These are phyloP conservation scores for Tetropium fuscum DNA, from an alignment of 2,888 invertebrate genomes.

Conservation along the genomic window DNA sequence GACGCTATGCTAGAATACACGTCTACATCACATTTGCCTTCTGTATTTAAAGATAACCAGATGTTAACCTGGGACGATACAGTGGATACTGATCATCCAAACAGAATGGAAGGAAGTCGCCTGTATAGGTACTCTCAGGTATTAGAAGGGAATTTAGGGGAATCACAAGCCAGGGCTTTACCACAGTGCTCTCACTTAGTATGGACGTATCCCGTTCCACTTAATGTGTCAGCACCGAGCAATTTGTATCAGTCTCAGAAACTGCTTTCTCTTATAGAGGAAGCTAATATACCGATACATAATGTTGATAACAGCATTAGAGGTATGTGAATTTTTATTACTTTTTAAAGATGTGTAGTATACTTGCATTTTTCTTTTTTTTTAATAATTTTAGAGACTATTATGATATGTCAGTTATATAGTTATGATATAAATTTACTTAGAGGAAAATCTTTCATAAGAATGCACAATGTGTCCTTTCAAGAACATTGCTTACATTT, in stretches of 20 bases:
- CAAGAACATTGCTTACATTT: conserved; percentile 42
- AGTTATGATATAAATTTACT: too few relatives aligned
- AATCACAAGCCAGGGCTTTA: conserved; percentile 72
- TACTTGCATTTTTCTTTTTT: too few relatives aligned
- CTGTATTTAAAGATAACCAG: conserved; percentile 76
- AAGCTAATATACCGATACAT: conserved; percentile 56
- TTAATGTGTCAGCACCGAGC: conserved; percentile 81
- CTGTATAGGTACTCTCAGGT: conserved; percentile 86
- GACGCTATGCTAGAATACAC: conserved; percentile 92
- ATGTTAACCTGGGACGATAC: conserved; percentile 53
- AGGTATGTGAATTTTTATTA: conserved; percentile 51
- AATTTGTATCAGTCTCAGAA: conserved; percentile 84
- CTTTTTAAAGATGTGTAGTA: not conserved
- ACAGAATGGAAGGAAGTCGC: conserved; percentile 83
- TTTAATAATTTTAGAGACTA: too few relatives aligned
- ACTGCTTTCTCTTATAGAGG: conserved; percentile 75
- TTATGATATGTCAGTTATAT: not conserved
- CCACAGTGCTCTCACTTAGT: conserved; percentile 76
- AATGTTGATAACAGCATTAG: conserved; percentile 58
- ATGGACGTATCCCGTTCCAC: conserved; percentile 74
- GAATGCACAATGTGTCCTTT: not conserved
- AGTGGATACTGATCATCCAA: conserved; percentile 71
- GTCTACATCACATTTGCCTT: conserved; percentile 82
- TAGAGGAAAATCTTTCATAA: too few relatives aligned
- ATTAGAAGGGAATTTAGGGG: conserved; percentile 75